phyloP scores from a whole-genome alignment of 1,140 invertebrate species.

The Heliconius hermathena region DNA sequence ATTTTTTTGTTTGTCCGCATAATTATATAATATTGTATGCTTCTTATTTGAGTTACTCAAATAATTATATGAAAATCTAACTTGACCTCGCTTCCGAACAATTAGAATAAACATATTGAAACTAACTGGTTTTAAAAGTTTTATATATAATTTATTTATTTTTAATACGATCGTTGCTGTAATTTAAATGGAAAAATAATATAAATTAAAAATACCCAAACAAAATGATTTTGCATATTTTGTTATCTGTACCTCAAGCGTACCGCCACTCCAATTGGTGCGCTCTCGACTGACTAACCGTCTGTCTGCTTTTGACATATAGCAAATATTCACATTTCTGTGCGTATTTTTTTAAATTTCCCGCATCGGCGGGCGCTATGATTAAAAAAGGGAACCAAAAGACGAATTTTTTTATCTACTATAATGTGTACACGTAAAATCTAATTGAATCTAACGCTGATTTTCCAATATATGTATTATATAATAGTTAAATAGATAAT shows the following conservation, averaged over 20 bases:
- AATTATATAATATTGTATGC: no score
- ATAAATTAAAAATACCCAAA: neutral
- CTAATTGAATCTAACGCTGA: neutral
- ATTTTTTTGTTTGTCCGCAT: neutral
- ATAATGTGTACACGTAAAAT: neutral
- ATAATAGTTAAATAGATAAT: neutral
- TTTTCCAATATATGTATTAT: neutral
- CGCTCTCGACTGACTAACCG: conserved; percentile 24
- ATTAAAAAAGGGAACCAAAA: neutral
- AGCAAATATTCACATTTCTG: conserved; percentile 26
- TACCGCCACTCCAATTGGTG: conserved; percentile 25
- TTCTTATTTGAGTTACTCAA: no score
- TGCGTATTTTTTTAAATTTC: conserved; percentile 12
- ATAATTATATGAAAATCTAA: no score
- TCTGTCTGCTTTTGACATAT: conserved; percentile 35
- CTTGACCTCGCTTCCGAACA: no score
- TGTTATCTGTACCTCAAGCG: conserved; percentile 19
- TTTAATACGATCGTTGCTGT: no score
- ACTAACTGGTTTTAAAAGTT: no score
- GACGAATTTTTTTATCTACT: neutral
- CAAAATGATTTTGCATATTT: neutral
- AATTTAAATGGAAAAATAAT: neutral
- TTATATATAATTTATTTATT: no score
- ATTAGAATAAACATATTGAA: no score
- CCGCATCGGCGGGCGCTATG: neutral